Evolutionary conservation across 2,113 vertebrate species (phyloP).

Genomic region (Brachypteracias leptosomus): DNA sequence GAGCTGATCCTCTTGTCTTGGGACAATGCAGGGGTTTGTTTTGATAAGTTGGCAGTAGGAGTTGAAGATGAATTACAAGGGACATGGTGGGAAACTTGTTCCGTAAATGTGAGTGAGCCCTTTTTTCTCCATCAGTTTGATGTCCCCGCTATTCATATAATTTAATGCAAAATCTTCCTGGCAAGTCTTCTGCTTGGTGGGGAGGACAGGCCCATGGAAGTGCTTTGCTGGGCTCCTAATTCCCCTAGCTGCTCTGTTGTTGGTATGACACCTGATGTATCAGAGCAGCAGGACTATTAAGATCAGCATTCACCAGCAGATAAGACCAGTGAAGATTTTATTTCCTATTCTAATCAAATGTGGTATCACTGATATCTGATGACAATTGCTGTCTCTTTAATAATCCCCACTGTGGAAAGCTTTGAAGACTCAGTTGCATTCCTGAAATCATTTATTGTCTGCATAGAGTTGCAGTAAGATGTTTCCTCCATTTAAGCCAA

Average conservation of each 20-base stretch:
- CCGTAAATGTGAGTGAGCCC: background rate
- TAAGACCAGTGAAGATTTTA: background rate
- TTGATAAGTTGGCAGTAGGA: background rate
- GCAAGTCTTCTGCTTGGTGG: background rate
- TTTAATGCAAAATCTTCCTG: background rate
- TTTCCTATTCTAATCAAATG: background rate
- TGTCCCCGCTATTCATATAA: background rate
- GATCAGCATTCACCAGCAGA: background rate
- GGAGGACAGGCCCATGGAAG: background rate
- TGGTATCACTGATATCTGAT: background rate
- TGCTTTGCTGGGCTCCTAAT: background rate
- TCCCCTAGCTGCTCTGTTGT: background rate
- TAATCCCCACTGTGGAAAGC: background rate
- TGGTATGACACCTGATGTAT: background rate
- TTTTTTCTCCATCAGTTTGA: background rate
- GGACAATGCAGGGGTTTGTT: background rate
- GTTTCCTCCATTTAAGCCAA: background rate
- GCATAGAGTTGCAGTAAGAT: background rate
- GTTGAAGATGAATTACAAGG: background rate
- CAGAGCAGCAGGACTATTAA: background rate
- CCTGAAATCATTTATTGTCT: background rate
- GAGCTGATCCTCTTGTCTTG: background rate
- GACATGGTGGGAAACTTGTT: background rate
- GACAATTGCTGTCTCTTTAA: conserved; percentile 9
- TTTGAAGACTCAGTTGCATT: background rate